These are phyloP conservation scores for Amphiprion clarkii DNA, from an alignment of 2,797 vertebrate species.

Conservation along the genomic window DNA sequence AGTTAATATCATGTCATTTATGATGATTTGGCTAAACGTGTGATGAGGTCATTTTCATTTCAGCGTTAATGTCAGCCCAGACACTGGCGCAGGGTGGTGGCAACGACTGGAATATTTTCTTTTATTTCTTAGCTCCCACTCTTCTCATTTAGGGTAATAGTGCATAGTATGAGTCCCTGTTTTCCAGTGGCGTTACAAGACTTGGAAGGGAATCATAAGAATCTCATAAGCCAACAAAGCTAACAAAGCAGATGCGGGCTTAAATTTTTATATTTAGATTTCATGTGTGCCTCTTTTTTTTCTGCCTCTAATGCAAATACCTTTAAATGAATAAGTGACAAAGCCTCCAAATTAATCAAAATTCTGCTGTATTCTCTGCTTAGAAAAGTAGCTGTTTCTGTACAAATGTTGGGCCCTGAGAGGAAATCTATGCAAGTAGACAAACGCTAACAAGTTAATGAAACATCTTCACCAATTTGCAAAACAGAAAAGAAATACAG, in stretches of 20 bases:
- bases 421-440: too few species aligned
- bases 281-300: neutral
- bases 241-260: neutral
- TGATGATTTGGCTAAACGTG: conserved; percentile 72
- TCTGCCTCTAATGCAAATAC: too few species aligned
- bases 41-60: conserved; percentile 79
- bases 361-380: neutral
- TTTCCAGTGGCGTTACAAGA: conserved; percentile 13
- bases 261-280: neutral
- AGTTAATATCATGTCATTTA: conserved; percentile 73
- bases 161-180: conserved; percentile 27
- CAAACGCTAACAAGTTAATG: too few species aligned
- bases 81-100: conserved; percentile 47
- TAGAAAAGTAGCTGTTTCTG: neutral
- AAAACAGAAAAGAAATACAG: too few species aligned
- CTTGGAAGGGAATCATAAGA: conserved; percentile 39
- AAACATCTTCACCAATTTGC: neutral
- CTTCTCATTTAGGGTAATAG: conserved; percentile 36
- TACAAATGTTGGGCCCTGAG: too few species aligned
- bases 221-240: conserved; percentile 6
- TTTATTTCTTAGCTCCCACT: conserved; percentile 55
- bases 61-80: conserved; percentile 56
- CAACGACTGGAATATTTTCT: conserved; percentile 50
- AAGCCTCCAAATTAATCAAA: neutral
- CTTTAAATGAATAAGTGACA: neutral